Percentiles rank a stretch among this genome's conserved stretches.
Evolutionary conservation across 1,140 invertebrate species (phyloP).

Genomic region (Ruditapes philippinarum): DNA sequence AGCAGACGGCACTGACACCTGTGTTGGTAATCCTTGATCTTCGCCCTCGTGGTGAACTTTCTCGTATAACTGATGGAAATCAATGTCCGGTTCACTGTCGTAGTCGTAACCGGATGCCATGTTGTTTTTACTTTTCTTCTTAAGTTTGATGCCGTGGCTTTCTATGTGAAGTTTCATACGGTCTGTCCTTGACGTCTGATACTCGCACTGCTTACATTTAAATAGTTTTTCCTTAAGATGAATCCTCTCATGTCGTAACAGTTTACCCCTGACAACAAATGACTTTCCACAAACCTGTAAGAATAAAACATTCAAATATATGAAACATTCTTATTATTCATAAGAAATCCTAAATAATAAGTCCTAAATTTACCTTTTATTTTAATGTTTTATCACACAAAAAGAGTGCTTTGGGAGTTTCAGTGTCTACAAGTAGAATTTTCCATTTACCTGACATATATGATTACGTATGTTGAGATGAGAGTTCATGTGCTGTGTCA

Average conservation of each 20-base stretch:
- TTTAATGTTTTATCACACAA: no score
- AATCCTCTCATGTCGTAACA: conserved; percentile 90
- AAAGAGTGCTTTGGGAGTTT: no score
- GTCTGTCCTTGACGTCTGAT: conserved; percentile 90
- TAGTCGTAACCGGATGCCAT: conserved; percentile 28
- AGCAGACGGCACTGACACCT: not conserved
- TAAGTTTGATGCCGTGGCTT: conserved; percentile 59
- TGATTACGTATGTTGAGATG: conserved; percentile 89
- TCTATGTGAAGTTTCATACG: conserved; percentile 63
- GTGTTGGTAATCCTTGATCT: not conserved
- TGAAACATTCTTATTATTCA: no score
- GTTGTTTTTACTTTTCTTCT: conserved; percentile 49
- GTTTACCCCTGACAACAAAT: conserved; percentile 91
- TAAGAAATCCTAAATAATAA: no score
- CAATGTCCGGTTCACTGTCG: conserved; percentile 45
- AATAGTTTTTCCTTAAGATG: conserved; percentile 89
- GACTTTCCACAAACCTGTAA: conserved; percentile 90
- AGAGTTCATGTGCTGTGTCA: conserved; percentile 90
- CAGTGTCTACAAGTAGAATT: no score
- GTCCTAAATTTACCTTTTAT: no score
- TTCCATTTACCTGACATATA: conserved; percentile 47
- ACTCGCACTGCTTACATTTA: conserved; percentile 89
- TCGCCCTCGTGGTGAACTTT: conserved; percentile 16
- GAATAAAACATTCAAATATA: no score
- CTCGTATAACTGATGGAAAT: conserved; percentile 63